phyloP scores from a whole-genome alignment of 2,888 invertebrate genomes.

The Margaritifera margaritifera region DNA sequence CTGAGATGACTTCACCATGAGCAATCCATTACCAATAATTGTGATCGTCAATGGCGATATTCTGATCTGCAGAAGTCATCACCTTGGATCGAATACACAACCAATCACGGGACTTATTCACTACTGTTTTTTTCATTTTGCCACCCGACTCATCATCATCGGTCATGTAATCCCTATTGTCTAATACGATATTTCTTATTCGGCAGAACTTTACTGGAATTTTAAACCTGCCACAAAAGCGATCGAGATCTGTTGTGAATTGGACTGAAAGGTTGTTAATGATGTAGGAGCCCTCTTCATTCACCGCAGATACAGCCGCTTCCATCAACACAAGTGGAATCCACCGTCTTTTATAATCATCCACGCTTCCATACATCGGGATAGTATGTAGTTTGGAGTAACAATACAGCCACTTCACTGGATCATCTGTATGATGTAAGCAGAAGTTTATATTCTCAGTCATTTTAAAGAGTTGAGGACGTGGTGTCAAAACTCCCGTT shows the following conservation, averaged over 20 bases:
- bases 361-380: constrained; percentile 13
- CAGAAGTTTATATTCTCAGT: constrained; percentile 29
- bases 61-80: background rate
- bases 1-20: constrained; percentile 13
- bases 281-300: constrained; percentile 12
- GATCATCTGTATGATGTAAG: constrained; percentile 28
- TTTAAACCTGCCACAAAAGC: constrained; percentile 16
- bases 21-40: background rate
- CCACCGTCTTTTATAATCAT: constrained; percentile 28
- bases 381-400: constrained; percentile 24
- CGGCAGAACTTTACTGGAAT: constrained; percentile 19
- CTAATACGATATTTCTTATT: constrained; percentile 29
- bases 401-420: constrained; percentile 20
- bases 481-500: constrained; percentile 23
- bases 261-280: constrained; percentile 32
- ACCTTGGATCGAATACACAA: constrained; percentile 17
- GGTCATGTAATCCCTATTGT: constrained; percentile 4
- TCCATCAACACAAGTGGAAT: constrained; percentile 33
- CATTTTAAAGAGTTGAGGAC: constrained; percentile 24
- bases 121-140: constrained; percentile 1
- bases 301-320: constrained; percentile 24
- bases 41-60: background rate
- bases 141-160: background rate
- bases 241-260: constrained; percentile 1
- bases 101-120: constrained; percentile 12